A percentile compares a stretch with the other conserved stretches of the same genome.
phyloP scores from a whole-genome alignment of 1,140 invertebrate species.

The Archivesica marissinica region DNA sequence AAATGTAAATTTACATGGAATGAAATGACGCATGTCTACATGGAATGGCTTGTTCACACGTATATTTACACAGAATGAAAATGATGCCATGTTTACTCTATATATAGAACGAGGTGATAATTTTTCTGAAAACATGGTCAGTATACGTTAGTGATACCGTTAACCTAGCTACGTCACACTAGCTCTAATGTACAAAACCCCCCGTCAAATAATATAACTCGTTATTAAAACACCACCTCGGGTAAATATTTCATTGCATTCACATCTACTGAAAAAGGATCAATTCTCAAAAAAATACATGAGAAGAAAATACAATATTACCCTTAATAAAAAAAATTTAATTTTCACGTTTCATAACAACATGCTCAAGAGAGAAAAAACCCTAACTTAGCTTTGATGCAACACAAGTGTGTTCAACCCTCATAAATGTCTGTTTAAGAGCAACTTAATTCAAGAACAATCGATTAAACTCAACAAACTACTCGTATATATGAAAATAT shows the following conservation, averaged over 20 bases:
- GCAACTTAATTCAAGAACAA: no score
- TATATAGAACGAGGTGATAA: neutral
- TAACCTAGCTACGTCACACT: neutral
- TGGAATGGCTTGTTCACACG: no score
- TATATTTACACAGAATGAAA: no score
- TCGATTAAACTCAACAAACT: slow-evolving; percentile 11
- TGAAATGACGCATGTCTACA: slow-evolving; percentile 10
- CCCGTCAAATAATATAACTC: slow-evolving; percentile 13
- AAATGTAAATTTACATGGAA: neutral
- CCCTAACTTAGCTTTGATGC: no score
- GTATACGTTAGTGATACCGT: neutral
- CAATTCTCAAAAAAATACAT: slow-evolving; percentile 11
- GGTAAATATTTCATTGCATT: neutral
- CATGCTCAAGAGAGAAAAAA: no score
- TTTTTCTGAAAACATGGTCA: slow-evolving; percentile 22
- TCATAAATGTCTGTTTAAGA: no score
- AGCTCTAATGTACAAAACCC: slow-evolving; percentile 8
- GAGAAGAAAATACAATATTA: slow-evolving; percentile 9
- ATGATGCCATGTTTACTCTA: no score
- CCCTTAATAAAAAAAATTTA: neutral
- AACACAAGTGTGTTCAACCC: no score
- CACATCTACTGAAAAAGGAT: neutral
- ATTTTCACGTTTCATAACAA: no score
- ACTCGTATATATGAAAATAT: slow-evolving; percentile 20
- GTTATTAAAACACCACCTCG: neutral